phyloP scores from a whole-genome alignment of 2,113 vertebrate species.

The Rattus rattus region DNA sequence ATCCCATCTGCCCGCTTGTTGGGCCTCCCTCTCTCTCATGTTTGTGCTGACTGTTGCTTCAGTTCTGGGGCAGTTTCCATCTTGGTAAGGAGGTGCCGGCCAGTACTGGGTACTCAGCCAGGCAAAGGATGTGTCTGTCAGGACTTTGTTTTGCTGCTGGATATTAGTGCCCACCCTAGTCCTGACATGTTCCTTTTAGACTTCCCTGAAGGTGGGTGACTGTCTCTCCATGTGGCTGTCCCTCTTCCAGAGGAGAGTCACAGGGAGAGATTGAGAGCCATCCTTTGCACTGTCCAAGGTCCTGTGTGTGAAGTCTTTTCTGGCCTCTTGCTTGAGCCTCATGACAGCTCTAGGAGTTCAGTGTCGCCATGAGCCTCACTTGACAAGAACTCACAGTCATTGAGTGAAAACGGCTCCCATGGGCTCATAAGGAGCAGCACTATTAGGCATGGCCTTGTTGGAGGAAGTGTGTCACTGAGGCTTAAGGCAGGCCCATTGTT shows the following conservation, averaged over 20 bases:
- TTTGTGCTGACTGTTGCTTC: neutral
- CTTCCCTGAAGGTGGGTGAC: neutral
- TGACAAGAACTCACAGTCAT: neutral
- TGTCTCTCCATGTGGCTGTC: neutral
- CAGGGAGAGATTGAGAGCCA: neutral
- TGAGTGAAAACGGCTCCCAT: neutral
- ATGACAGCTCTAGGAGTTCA: neutral
- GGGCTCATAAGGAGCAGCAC: neutral
- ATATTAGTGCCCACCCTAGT: neutral
- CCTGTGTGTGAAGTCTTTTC: neutral
- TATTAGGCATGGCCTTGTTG: neutral
- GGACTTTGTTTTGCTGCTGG: neutral
- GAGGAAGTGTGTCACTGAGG: neutral
- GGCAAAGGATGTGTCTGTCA: neutral
- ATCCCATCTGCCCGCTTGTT: fast-evolving
- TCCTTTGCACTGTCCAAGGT: neutral
- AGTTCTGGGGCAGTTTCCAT: neutral
- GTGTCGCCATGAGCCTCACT: fast-evolving
- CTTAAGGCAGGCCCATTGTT: neutral
- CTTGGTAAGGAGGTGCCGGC: neutral
- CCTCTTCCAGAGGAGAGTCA: neutral
- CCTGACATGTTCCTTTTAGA: neutral
- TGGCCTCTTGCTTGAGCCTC: neutral
- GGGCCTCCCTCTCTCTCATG: neutral
- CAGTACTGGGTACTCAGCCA: neutral